Percentiles rank a stretch among this genome's conserved stretches.
Conservation (phyloP, 2,797 vertebrate genomes). For the Lacerta bilineata region DNA sequence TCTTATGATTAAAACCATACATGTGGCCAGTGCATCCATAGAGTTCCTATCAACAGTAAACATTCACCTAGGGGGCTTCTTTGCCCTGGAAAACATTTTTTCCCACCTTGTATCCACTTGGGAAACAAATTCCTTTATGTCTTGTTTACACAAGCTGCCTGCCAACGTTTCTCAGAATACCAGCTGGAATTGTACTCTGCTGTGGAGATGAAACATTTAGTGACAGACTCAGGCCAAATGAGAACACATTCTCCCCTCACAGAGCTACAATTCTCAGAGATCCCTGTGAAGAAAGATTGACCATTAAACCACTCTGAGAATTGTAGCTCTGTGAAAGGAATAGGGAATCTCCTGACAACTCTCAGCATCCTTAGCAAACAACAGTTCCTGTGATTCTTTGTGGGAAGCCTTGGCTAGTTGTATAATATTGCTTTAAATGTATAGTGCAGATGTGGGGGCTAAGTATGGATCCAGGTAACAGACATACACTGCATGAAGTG, state of each 20-base stretch:
- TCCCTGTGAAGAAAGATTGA: background rate
- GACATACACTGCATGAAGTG: too few species aligned
- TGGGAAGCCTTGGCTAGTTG: too few species aligned
- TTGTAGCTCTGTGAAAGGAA: too few species aligned
- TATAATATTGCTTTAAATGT: too few species aligned
- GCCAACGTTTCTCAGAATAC: background rate
- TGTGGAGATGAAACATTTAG: background rate
- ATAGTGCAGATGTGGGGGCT: too few species aligned
- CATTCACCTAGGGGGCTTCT: slow-evolving; percentile 28
- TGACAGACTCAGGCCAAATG: background rate
- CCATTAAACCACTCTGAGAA: too few species aligned
- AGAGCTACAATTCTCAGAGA: too few species aligned
- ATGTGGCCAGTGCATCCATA: slow-evolving; percentile 54
- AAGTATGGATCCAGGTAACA: too few species aligned
- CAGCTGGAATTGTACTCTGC: background rate
- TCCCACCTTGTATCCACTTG: background rate
- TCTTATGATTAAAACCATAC: slow-evolving; percentile 60
- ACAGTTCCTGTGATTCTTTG: too few species aligned
- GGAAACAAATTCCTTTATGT: slow-evolving; percentile 16
- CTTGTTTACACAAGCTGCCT: slow-evolving; percentile 43
- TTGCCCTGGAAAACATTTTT: slow-evolving; percentile 44
- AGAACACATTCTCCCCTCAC: background rate
- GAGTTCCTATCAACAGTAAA: background rate
- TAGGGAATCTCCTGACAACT: too few species aligned
- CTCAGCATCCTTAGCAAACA: too few species aligned